Base-by-base conservation (phyloP, 2,113 vertebrate genomes). In the Macquaria australasica region DNA sequence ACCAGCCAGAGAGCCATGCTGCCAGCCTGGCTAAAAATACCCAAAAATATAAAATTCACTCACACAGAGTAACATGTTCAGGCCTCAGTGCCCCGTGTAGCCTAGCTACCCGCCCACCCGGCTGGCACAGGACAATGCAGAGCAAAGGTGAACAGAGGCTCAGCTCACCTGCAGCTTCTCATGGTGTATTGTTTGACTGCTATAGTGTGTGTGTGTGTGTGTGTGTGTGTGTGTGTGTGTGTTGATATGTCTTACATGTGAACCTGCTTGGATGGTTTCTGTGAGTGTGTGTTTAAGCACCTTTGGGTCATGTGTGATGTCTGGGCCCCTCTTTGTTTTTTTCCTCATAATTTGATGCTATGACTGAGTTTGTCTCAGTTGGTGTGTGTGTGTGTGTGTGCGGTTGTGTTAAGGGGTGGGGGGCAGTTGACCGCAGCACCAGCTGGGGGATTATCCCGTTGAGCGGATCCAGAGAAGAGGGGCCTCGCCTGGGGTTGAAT, bases 381-480 rank as follows among this genome's bases (percentile, higher is more conserved):
- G 5, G 50, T 70, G 48, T 55, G 60, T 82, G 12, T 55, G 34
- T 67, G 18, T 71, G 28, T 59, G 41, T 70, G 39, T 80, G 70
- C 41, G 43, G 73, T 78, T 79, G 73, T 88, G 82, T 78, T 50
- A 64, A 58, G n/a, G 77, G 55, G 8, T 37, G 6, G 59, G 39
- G 28, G 74, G 28, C 31, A 56, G 86, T 68, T 45, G 91, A 92
- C 80, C 78, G 14, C 88, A 90, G 88, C 87, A 91, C 88, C 90
- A 94, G 93, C 89, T 92, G 94, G 88, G 83, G 89, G 95, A 94
- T 95, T 93, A 95, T 91, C 92, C 90, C 8, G 55, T 85, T 87
- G 89, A 90, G 82, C 78, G 14, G 87, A 87, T 92, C 85, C 85
- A 87, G 86, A 8, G 83, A 74, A 88, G 85, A 89, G 93, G 87